These are phyloP conservation scores for Monodelphis domestica DNA, from an alignment of 2,797 vertebrate species.

Conservation along the genomic window DNA sequence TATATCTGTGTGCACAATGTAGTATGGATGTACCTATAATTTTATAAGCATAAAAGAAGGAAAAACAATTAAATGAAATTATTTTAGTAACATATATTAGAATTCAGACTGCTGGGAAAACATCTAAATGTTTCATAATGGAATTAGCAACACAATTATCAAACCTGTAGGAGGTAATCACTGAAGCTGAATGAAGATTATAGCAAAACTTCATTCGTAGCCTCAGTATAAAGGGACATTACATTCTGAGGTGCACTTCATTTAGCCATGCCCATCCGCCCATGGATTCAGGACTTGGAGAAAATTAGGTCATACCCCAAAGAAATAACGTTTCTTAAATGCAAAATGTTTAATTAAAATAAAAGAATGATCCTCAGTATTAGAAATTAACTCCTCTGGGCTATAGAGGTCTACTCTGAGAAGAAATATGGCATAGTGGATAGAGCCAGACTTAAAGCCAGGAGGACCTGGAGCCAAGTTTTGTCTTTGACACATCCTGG, in stretches of 20 bases:
- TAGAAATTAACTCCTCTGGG: slow-evolving; percentile 21
- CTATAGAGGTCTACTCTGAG: neutral
- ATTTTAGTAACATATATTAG: slow-evolving; percentile 29
- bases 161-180: neutral
- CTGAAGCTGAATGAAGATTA: neutral
- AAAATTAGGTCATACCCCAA: slow-evolving; percentile 60
- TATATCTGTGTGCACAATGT: neutral
- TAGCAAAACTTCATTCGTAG: slow-evolving; percentile 4
- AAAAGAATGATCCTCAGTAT: neutral
- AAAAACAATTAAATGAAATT: slow-evolving; percentile 26
- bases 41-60: slow-evolving; percentile 26
- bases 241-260: slow-evolving; percentile 28
- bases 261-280: slow-evolving; percentile 26
- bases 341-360: slow-evolving; percentile 47
- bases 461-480: neutral
- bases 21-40: neutral
- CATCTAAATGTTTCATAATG: slow-evolving; percentile 33
- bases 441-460: neutral
- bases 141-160: slow-evolving; percentile 14
- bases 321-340: slow-evolving; percentile 53
- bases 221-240: neutral
- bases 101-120: slow-evolving; percentile 26
- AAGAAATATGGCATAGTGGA: neutral
- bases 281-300: slow-evolving; percentile 29
- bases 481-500: neutral